Percentiles rank a stretch among this genome's conserved stretches.
phyloP scores from a whole-genome alignment of 2,113 vertebrate genomes.

The Cynoglossus semilaevis region DNA sequence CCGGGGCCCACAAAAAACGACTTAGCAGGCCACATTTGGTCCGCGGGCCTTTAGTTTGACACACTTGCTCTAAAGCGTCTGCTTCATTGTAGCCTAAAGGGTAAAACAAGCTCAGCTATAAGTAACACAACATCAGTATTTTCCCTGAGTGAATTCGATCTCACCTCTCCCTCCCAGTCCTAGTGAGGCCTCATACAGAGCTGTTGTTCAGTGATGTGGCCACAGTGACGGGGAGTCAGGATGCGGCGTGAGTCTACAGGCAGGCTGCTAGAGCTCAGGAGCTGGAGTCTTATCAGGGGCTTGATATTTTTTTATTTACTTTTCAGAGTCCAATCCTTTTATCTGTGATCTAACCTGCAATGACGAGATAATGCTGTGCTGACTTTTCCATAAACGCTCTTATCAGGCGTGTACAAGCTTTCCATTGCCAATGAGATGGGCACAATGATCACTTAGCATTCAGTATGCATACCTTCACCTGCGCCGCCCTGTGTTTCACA shows the following conservation, averaged over 20 bases:
- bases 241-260: constrained; percentile 38
- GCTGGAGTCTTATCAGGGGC: constrained; percentile 50
- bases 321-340: constrained; percentile 67
- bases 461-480: constrained; percentile 58
- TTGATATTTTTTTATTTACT: constrained; percentile 51
- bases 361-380: constrained; percentile 74
- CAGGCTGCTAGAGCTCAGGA: constrained; percentile 34
- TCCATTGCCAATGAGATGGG: constrained; percentile 69
- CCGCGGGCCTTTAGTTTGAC: no score
- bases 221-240: constrained; percentile 46
- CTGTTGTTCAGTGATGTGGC: constrained; percentile 44
- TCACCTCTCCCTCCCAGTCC: constrained; percentile 25
- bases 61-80: constrained; percentile 35
- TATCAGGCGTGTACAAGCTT: constrained; percentile 71
- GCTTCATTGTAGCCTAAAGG: constrained; percentile 38
- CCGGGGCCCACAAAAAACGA: no score
- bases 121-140: constrained; percentile 43
- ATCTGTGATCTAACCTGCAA: constrained; percentile 76
- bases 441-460: constrained; percentile 67
- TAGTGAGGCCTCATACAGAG: constrained; percentile 39
- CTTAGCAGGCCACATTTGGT: no score
- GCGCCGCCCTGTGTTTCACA: constrained; percentile 45
- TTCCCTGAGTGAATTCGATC: constrained; percentile 50
- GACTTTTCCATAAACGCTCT: constrained; percentile 77
- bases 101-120: constrained; percentile 28